Evolutionary conservation across 2,797 vertebrate genomes (phyloP).

Genomic region (Alouatta caraya): DNA sequence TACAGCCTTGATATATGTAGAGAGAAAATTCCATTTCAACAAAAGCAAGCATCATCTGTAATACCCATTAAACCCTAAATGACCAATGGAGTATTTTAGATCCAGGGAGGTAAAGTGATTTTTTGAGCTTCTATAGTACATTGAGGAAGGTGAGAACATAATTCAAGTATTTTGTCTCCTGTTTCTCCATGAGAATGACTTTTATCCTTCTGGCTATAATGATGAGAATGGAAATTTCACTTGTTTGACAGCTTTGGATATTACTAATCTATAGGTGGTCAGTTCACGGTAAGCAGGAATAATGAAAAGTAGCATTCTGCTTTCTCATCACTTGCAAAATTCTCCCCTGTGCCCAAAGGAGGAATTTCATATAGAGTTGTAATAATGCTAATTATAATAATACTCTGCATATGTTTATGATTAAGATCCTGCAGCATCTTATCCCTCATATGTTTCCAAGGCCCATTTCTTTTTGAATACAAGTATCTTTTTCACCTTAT

Average conservation of each 20-base stretch:
- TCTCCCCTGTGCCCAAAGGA: not conserved
- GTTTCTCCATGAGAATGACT: not conserved
- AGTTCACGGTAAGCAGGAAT: not conserved
- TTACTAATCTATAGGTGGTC: not conserved
- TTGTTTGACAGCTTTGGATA: not conserved
- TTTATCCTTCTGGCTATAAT: not conserved
- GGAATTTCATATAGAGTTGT: not conserved
- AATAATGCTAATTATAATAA: slow-evolving; percentile 28
- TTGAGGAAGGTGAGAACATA: not conserved
- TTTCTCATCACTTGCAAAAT: not conserved
- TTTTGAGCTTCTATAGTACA: not conserved
- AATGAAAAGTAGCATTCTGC: not conserved
- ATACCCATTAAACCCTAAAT: not conserved
- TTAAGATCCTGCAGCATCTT: slow-evolving; percentile 67
- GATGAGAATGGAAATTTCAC: slow-evolving; percentile 22
- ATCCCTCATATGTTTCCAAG: slow-evolving; percentile 58
- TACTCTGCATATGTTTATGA: slow-evolving; percentile 42
- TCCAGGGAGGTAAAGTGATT: not conserved
- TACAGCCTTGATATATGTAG: not conserved
- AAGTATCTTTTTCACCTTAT: slow-evolving; percentile 57
- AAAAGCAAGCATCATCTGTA: not conserved
- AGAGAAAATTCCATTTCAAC: not conserved
- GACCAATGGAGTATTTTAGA: not conserved
- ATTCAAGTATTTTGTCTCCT: not conserved
- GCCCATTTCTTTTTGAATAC: slow-evolving; percentile 61